Base-by-base conservation (phyloP, 2,888 invertebrate genomes). In the Seira sanloemensis region DNA sequence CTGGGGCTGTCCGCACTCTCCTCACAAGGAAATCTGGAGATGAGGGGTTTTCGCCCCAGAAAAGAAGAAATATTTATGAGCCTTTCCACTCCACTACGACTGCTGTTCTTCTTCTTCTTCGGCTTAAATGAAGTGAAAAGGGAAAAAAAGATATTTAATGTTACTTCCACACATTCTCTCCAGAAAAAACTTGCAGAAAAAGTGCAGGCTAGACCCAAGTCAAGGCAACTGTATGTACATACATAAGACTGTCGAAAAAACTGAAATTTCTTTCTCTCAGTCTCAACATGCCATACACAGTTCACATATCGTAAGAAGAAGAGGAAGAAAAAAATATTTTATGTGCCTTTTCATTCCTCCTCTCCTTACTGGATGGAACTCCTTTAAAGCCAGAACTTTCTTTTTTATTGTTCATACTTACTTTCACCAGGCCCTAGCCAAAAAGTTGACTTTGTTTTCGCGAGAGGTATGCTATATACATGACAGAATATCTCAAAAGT, bases 1-100 rank as follows among this genome's bases (percentile, higher is more conserved):
- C 19, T n/a, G 27, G 46, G 2, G 46, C 25, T 4, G 62, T 62
- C 12, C 37, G 12, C 5, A 37, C 7, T 37, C 12, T n/a, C n/a
- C 12, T 37, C 37, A 37, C 5, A 23, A 58, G 7, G 58, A 58
- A 18, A 58, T 58, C 58, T 58, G 58, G 25, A 71, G 19, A 67
- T 37, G 19, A 66, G 26, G 65, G 27, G 12, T 4, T 50, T 12
- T 27, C 37, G 26, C 73, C 25, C 58, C 25, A 7, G 25, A 21
- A n/a, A n/a, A n/a, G n/a, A n/a, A n/a, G 50, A 73, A 66, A 78
- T 72, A 79, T 79, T 79, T 79, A 79, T 73, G 79, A 71, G 65
- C 72, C 54, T 79, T 72, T 73, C 79, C 71, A 58, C 58, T 65
- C 50, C 72, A 26, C 71, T 19, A 58, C 21, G 26, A 27, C 16